Evolutionary conservation across 64 coral and sea anemone species (phyloP), one percentile per base, ranked within the genome.

Genomic region (Stichodactyla mertensii): DNA sequence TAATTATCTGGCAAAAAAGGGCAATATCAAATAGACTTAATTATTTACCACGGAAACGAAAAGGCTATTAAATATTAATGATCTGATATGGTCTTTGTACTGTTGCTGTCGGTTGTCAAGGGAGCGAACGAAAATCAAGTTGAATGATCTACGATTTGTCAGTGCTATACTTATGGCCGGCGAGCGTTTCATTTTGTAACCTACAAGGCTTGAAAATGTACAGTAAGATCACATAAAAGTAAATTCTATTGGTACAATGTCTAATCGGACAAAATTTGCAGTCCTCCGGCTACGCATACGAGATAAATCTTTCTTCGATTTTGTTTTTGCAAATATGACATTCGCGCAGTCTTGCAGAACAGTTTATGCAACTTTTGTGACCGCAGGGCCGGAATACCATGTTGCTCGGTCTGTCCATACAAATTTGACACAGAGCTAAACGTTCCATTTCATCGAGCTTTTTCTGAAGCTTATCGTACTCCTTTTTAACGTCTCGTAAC

Each of bases 391-490:
- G 51, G 52, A 90, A 90, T 19, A 90, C 82, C 53, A 78, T 20
- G 52, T 77, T 61, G 36, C 59, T 90, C 18, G 83, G 62, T 36
- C 52, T 77, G 62, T 66, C 88, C 88, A 90, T 90, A 36, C 88
- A 90, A 51, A 90, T 90, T n/a, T 20, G 64, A 78, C 88, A 90
- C 54, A 12, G 24, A 8, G 77, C 77, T 14, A 79, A 4, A 52
- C 31, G 77, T 26, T 79, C 77, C 26, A 79, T 8, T 51, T 79
- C 28, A 7, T 79, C 31, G 20, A 79, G 16, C 31, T 52, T 79
- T 64, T 20, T 20, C 61, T 64, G 61, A 16, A 64, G 61, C 16
- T 79, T 52, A 12, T 79, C 77, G 28, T 51, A 79, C 19, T 51
- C 51, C 16, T 52, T 52, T 19, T 79, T 79, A 10, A 79, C 16